phyloP scores from a whole-genome alignment of 2,888 invertebrate genomes.

The Aphidoletes aphidimyza region DNA sequence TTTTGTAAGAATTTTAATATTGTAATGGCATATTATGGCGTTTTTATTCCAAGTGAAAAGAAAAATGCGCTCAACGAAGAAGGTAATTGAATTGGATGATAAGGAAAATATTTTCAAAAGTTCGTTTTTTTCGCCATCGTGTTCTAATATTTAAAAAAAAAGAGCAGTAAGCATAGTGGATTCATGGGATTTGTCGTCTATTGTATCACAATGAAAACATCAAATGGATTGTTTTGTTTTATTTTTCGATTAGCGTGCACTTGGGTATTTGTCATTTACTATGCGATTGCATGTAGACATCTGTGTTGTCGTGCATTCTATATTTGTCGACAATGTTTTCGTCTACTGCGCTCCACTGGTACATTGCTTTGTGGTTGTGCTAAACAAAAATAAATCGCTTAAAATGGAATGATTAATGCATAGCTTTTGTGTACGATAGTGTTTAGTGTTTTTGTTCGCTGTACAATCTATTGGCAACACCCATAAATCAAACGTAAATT shows the following conservation, averaged over 20 bases:
- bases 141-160: no score
- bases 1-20: background rate
- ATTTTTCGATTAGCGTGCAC: background rate
- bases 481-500: no score
- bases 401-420: conserved; percentile 22
- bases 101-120: background rate
- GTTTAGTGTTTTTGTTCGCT: no score
- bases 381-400: conserved; percentile 22
- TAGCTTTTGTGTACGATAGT: no score
- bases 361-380: no score
- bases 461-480: no score
- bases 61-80: background rate
- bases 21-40: conserved; percentile 52
- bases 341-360: conserved; percentile 5
- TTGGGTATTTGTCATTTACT: background rate
- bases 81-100: background rate
- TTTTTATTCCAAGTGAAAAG: conserved; percentile 41
- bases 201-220: background rate
- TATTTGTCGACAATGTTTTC: background rate
- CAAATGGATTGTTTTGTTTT: background rate
- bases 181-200: background rate
- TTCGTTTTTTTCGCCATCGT: no score
- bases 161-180: background rate
- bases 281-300: background rate
- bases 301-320: background rate